Conservation (phyloP, 2,888 invertebrate genomes). For the Dryococelus australis region DNA sequence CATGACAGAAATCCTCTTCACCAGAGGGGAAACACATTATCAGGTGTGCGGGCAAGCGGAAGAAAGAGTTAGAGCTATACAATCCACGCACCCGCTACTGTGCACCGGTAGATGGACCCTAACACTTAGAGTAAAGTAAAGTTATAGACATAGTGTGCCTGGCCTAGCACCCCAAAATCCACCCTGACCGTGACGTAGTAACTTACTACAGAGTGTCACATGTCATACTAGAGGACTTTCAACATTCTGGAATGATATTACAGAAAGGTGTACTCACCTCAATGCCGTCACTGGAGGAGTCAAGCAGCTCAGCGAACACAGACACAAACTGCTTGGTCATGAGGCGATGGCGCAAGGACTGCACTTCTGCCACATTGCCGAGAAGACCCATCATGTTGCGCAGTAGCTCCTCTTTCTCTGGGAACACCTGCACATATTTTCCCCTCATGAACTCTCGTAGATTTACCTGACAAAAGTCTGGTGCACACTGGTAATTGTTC, state of each 20-base stretch:
- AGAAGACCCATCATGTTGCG: conserved; percentile 98
- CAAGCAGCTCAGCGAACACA: conserved; percentile 86
- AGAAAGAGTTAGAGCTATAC: too few relatives aligned
- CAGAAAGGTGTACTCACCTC: conserved; percentile 68
- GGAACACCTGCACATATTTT: conserved; percentile 72
- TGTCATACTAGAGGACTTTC: too few relatives aligned
- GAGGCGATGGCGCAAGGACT: conserved; percentile 77
- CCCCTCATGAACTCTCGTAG: neutral
- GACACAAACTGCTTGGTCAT: conserved; percentile 85
- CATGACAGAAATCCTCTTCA: too few relatives aligned
- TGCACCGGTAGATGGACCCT: too few relatives aligned
- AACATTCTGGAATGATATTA: neutral
- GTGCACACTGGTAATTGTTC: neutral
- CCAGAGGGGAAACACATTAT: too few relatives aligned
- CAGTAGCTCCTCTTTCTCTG: conserved; percentile 86
- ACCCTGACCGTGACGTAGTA: too few relatives aligned
- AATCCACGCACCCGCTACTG: too few relatives aligned
- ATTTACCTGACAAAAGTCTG: neutral
- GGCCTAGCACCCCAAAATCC: too few relatives aligned
- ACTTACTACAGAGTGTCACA: too few relatives aligned
- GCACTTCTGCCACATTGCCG: conserved; percentile 96
- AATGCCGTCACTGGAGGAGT: conserved; percentile 89
- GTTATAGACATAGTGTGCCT: too few relatives aligned
- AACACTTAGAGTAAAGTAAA: too few relatives aligned
- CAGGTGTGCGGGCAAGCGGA: too few relatives aligned